These are phyloP conservation scores for Ageneiosus marmoratus DNA, from an alignment of 2,113 vertebrate species.

Conservation along the genomic window DNA sequence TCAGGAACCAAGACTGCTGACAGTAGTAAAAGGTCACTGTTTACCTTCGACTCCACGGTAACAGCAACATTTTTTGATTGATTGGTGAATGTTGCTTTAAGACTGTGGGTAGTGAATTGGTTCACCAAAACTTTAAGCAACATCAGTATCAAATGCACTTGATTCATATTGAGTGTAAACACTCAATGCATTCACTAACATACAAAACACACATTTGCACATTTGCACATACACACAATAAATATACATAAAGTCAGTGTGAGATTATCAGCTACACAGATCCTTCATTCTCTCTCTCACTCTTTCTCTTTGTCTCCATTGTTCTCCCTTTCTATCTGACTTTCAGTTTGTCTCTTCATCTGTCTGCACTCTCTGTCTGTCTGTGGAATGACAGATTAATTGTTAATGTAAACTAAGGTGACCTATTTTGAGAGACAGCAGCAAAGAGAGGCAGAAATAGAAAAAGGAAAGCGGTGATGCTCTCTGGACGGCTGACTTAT, in stretches of 20 bases:
- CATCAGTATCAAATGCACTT: conserved; percentile 2
- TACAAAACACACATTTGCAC: background rate
- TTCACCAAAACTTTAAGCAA: background rate
- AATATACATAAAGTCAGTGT: background rate
- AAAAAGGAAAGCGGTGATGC: background rate
- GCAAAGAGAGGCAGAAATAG: conserved; percentile 24
- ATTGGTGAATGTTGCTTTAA: background rate
- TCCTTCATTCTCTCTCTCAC: background rate
- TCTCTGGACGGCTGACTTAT: conserved; percentile 53
- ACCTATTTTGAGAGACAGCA: background rate
- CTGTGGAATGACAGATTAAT: background rate
- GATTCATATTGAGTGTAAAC: background rate
- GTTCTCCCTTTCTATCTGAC: background rate
- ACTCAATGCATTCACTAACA: background rate
- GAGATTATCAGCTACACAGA: conserved; percentile 1
- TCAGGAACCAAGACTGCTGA: background rate
- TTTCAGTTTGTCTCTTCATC: background rate
- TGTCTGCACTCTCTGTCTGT: background rate
- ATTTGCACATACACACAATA: background rate
- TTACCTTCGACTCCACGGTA: background rate
- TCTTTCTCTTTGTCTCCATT: background rate
- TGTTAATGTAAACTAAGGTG: background rate
- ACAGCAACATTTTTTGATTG: background rate
- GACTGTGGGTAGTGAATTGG: background rate
- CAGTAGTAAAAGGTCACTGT: background rate